Base-by-base conservation (phyloP, 2,113 vertebrate species). In the Scatophagus argus region DNA sequence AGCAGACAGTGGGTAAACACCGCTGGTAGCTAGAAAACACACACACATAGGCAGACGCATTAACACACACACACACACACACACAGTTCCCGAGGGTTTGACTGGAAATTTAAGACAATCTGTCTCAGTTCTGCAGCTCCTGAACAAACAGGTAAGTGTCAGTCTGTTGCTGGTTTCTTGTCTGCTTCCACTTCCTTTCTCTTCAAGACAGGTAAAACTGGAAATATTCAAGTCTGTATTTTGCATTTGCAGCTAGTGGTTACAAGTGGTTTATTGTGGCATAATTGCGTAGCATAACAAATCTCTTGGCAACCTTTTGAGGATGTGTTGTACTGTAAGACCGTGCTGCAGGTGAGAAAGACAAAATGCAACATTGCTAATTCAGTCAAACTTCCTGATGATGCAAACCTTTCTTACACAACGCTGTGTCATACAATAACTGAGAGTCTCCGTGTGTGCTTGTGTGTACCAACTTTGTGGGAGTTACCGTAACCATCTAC, bases 1-100 rank as follows among this genome's bases (percentile, higher is more conserved):
- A 71, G 86, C 74, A 88, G 87, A 79, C 69, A 79, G 82, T 79
- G 65, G 83, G 80, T 86, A 94, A 93, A 89, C 63, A 87, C n/a
- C 12, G 36, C 52, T 34, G 51, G 84, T 71, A 80, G 63, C 76
- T 60, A 58, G 36, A 71, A 68, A 73, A 87, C 62, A 83, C 74
- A 74, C 29, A 55, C 70, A 85, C 60, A 70, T 54, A 46, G 7
- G 9, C 79, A 69, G 36, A 68, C 29, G 11, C 36, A 62, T 68
- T 23, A 19, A 73, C 77, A 70, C 61, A 86, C 46, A 55, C 71
- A 74, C 72, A 61, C 39, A 61, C 4, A 17, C 36, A n/a, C 69
- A 59, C 54, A 10, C 62, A 49, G 69, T 71, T 83, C 71, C 66
- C 34, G 34, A 73, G 31, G 44, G 59, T 56, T 83, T 78, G 49